These are phyloP conservation scores for Drosophila diplacantha DNA, from an alignment of 2,888 invertebrate species.

Conservation along the genomic window DNA sequence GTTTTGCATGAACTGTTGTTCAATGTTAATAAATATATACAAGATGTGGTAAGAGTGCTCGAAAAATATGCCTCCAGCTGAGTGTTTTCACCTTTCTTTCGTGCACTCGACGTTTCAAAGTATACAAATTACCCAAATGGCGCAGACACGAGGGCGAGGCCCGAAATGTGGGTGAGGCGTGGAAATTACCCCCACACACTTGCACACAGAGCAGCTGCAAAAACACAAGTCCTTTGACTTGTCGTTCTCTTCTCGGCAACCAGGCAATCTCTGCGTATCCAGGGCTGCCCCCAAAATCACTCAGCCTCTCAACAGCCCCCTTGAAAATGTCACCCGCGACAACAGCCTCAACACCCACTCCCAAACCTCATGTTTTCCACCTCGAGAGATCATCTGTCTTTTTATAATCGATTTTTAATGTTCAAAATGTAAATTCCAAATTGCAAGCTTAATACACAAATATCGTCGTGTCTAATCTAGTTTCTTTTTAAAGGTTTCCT, in stretches of 20 bases:
- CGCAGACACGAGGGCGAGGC: neutral
- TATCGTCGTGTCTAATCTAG: no score
- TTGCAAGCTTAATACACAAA: neutral
- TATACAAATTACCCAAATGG: slow-evolving; percentile 44
- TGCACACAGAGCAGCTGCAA: slow-evolving; percentile 28
- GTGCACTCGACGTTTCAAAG: slow-evolving; percentile 49
- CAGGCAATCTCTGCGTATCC: slow-evolving; percentile 18
- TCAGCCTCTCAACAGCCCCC: neutral
- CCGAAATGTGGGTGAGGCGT: neutral
- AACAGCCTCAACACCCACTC: neutral
- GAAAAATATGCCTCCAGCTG: slow-evolving; percentile 19
- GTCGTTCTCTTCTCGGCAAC: slow-evolving; percentile 17
- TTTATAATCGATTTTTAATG: neutral
- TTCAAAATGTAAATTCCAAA: neutral
- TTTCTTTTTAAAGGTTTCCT: no score
- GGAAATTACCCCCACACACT: slow-evolving; percentile 16
- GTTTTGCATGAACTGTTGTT: neutral
- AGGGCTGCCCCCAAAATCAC: neutral
- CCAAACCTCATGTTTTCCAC: neutral
- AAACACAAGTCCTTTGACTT: slow-evolving; percentile 31
- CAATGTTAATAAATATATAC: neutral
- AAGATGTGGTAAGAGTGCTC: neutral
- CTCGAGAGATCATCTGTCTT: slow-evolving; percentile 23
- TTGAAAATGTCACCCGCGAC: neutral
- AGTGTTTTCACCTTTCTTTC: slow-evolving; percentile 22